Percentiles rank a stretch among this genome's conserved stretches.
phyloP scores from a whole-genome alignment of 2,113 vertebrate genomes.

The Lucifuga dentata region DNA sequence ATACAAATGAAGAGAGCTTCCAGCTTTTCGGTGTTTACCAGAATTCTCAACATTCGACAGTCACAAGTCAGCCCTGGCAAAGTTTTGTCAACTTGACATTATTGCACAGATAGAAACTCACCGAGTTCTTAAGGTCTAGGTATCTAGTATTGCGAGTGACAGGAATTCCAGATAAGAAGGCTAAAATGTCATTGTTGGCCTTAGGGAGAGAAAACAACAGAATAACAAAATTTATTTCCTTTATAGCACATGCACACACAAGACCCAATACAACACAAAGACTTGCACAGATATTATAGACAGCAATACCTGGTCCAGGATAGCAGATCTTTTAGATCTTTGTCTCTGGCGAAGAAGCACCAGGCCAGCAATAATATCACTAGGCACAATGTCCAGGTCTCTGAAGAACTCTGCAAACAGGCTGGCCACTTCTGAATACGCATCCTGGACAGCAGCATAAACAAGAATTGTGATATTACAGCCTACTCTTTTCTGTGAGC shows the following conservation, averaged over 20 bases:
- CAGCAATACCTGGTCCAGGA: conserved; percentile 82
- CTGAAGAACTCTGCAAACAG: conserved; percentile 98
- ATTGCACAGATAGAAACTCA: conserved; percentile 74
- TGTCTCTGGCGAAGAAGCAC: conserved; percentile 95
- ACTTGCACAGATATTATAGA: background rate
- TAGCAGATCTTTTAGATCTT: conserved; percentile 91
- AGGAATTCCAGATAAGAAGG: conserved; percentile 97
- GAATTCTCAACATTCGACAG: background rate
- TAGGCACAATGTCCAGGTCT: conserved; percentile 98
- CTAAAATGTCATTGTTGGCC: conserved; percentile 98
- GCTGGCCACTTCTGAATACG: conserved; percentile 98
- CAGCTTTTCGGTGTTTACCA: background rate
- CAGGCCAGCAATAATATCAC: conserved; percentile 97
- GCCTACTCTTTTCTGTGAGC: no score
- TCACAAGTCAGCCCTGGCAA: background rate
- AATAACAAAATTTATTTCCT: conserved; percentile 7
- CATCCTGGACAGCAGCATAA: conserved; percentile 84
- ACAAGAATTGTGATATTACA: no score
- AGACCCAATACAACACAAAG: no score
- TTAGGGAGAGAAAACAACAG: conserved; percentile 67
- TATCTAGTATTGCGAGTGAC: conserved; percentile 98
- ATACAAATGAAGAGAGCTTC: no score
- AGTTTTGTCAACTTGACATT: background rate
- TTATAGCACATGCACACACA: background rate
- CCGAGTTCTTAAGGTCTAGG: conserved; percentile 96